These are phyloP conservation scores for Lithophane socia DNA, from an alignment of 2,888 invertebrate genomes.

Conservation along the genomic window DNA sequence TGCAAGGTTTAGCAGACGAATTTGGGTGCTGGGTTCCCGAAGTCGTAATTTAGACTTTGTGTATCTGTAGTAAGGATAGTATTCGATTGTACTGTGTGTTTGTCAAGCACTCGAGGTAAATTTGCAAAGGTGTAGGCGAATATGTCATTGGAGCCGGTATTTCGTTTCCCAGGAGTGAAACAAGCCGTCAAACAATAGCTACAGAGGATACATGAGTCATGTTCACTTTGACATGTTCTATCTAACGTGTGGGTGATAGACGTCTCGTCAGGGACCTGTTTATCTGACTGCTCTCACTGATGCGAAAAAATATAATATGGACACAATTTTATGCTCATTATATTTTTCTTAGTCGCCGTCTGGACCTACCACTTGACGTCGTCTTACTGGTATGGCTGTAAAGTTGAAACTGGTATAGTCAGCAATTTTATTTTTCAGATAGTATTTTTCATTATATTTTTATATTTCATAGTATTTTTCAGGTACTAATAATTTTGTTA, in stretches of 20 bases:
- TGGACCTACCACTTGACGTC: slow-evolving; percentile 23
- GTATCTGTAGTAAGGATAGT: slow-evolving; percentile 19
- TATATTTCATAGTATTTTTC: too few relatives aligned
- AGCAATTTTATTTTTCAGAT: not conserved
- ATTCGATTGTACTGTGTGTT: slow-evolving; percentile 17
- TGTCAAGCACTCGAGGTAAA: slow-evolving; percentile 43
- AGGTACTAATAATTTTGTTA: not conserved
- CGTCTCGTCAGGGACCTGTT: slow-evolving; percentile 33
- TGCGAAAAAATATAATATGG: slow-evolving; percentile 23
- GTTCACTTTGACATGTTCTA: slow-evolving; percentile 60
- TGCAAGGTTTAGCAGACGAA: slow-evolving; percentile 44
- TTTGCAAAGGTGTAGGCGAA: slow-evolving; percentile 62
- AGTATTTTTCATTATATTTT: too few relatives aligned
- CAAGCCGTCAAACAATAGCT: slow-evolving; percentile 55
- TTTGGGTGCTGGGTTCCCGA: slow-evolving; percentile 24
- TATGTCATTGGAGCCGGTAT: slow-evolving; percentile 60
- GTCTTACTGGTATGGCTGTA: slow-evolving; percentile 13
- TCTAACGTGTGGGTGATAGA: slow-evolving; percentile 46
- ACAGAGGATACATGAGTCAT: slow-evolving; percentile 46
- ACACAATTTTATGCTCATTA: slow-evolving; percentile 41
- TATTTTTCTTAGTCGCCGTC: slow-evolving; percentile 33
- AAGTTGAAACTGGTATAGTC: not conserved
- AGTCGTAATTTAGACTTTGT: slow-evolving; percentile 42
- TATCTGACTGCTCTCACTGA: not conserved
- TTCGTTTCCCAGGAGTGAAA: slow-evolving; percentile 54